Evolutionary conservation across 2,113 vertebrate genomes (phyloP).

Genomic region (Perca fluviatilis): DNA sequence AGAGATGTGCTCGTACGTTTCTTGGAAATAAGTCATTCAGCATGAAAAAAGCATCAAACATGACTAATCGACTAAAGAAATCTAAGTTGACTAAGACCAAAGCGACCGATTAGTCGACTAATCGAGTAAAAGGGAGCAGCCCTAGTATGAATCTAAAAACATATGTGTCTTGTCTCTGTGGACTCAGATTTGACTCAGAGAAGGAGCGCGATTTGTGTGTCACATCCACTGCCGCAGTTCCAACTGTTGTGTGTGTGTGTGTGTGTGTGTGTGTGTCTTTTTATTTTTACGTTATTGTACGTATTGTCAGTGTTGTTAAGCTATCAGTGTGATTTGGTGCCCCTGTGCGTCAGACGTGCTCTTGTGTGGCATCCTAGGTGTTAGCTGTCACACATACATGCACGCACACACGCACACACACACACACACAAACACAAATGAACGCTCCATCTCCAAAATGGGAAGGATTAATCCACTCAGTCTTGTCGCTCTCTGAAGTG

Average conservation of each 20-base stretch:
- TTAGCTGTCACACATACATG: background rate
- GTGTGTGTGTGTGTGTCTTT: too few relatives aligned
- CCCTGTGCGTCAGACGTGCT: background rate
- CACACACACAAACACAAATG: conserved; percentile 25
- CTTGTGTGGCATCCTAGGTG: conserved; percentile 11
- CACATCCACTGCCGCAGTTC: background rate
- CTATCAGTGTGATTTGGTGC: background rate
- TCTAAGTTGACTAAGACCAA: too few relatives aligned
- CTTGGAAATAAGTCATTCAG: too few relatives aligned
- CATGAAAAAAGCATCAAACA: too few relatives aligned
- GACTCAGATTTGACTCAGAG: background rate
- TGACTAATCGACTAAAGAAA: too few relatives aligned
- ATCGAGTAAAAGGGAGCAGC: too few relatives aligned
- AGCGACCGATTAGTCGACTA: too few relatives aligned
- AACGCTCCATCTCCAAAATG: background rate
- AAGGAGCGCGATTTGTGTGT: too few relatives aligned
- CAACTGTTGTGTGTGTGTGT: background rate
- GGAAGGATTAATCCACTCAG: conserved; percentile 37
- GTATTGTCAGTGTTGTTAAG: background rate
- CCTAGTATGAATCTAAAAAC: background rate
- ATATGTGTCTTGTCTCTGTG: background rate
- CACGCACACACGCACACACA: background rate
- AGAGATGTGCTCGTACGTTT: too few relatives aligned
- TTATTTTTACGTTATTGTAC: background rate
- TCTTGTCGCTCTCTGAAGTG: conserved; percentile 31